Conservation (phyloP, 1,140 invertebrate species). For the Liolophura sinensis region DNA sequence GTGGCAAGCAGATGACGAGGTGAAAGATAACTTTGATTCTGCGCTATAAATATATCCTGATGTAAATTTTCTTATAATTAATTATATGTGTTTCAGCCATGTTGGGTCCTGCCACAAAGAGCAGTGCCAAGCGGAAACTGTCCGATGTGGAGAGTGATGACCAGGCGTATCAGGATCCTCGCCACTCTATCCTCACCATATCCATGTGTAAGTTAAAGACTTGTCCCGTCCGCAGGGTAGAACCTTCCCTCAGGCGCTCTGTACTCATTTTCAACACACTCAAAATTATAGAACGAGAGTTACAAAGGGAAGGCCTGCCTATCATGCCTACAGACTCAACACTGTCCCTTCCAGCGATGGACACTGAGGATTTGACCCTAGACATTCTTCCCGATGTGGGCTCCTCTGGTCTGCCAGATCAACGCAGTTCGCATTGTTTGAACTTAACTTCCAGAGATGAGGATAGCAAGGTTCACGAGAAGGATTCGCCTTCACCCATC, state of each 20-base stretch:
- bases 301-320: conserved; percentile 75
- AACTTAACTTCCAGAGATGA: no score
- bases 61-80: no score
- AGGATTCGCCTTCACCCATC: no score
- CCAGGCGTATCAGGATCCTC: conserved; percentile 56
- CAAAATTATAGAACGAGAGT: conserved; percentile 85
- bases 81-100: no score
- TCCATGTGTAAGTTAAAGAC: conserved; percentile 92
- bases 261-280: conserved; percentile 94
- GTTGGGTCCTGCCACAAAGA: no score
- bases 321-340: conserved; percentile 30
- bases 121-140: conserved; percentile 35
- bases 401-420: no score
- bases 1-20: no score
- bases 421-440: no score
- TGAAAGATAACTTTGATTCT: no score
- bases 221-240: conserved; percentile 61
- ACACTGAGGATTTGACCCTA: conserved; percentile 25
- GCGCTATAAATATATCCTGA: no score
- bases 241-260: conserved; percentile 86
- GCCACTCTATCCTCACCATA: conserved; percentile 87
- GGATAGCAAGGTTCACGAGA: no score
- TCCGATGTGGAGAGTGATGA: conserved; percentile 30
- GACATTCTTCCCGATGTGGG: conserved; percentile 30
- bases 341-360: conserved; percentile 21